phyloP scores from a whole-genome alignment of 2,888 invertebrate species.

The Serrognathus titanus region DNA sequence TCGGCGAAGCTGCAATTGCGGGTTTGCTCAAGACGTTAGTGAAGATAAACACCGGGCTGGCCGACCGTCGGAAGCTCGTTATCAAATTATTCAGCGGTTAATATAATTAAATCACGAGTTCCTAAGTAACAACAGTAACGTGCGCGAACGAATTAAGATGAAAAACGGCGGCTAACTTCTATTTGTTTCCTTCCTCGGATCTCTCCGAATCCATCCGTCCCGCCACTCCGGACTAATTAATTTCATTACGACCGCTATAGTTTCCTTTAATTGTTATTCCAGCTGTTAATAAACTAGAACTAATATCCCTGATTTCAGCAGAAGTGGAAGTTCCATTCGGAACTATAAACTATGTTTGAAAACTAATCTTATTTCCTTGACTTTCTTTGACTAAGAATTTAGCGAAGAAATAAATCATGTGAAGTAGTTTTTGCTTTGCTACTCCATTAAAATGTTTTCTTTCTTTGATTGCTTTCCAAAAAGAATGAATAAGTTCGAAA shows the following conservation, averaged over 20 bases:
- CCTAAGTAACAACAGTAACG: conserved; percentile 33
- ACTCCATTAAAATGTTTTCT: no score
- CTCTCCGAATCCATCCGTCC: conserved; percentile 3
- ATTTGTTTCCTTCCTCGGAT: conserved; percentile 21
- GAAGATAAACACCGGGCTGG: conserved; percentile 39
- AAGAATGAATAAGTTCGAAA: no score
- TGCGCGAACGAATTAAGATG: conserved; percentile 14
- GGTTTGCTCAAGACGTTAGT: conserved; percentile 40
- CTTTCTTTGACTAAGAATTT: no score
- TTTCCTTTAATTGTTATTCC: conserved; percentile 4
- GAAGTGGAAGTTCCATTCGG: no score
- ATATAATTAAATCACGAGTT: conserved; percentile 39
- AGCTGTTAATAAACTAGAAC: neutral
- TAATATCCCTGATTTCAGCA: no score
- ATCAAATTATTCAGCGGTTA: conserved; percentile 40
- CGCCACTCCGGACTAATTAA: conserved; percentile 13
- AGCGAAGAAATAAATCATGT: no score
- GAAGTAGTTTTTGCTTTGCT: no score
- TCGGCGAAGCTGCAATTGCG: conserved; percentile 33
- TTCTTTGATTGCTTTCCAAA: no score
- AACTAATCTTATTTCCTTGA: no score
- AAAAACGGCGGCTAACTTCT: conserved; percentile 22
- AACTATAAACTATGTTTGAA: no score
- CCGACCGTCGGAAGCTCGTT: conserved; percentile 38
- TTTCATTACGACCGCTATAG: conserved; percentile 16